A percentile compares a stretch with the other conserved stretches of the same genome.
Conservation (phyloP, 2,797 vertebrate species). For the Sebastes steindachneri region DNA sequence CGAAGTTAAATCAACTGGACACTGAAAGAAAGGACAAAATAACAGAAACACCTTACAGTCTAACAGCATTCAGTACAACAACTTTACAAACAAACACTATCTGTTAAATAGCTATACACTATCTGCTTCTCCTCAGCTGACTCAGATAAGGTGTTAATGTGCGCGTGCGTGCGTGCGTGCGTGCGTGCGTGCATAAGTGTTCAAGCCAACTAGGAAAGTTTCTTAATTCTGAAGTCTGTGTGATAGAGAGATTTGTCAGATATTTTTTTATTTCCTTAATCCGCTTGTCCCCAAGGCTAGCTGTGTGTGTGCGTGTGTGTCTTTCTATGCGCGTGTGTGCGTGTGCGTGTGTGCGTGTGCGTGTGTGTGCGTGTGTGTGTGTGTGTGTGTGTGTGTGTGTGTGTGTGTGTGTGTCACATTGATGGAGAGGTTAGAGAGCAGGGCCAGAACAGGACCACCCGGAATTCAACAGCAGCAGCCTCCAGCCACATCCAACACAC, state of each 20-base stretch:
- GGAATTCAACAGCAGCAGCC: too few relatives aligned
- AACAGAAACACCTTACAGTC: background rate
- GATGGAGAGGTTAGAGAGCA: too few relatives aligned
- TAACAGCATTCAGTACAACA: background rate
- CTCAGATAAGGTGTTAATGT: conserved; percentile 39
- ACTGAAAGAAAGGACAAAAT: background rate
- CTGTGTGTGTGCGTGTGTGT: conserved; percentile 38
- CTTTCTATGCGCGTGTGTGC: background rate
- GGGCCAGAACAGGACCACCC: too few relatives aligned
- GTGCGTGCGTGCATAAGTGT: conserved; percentile 40
- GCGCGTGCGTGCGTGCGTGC: background rate
- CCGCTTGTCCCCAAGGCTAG: conserved; percentile 68
- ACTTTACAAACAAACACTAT: background rate
- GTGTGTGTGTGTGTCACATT: too few relatives aligned
- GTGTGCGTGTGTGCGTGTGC: conserved; percentile 1
- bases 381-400: too few relatives aligned
- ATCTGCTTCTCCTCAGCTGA: background rate
- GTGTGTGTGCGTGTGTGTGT: conserved; percentile 39
- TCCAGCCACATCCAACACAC: too few relatives aligned
- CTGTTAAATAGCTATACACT: too few relatives aligned
- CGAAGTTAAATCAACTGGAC: background rate
- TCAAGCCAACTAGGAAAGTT: conserved; percentile 48
- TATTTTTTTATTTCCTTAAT: conserved; percentile 63
- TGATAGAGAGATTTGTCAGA: conserved; percentile 69
- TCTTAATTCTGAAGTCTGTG: conserved; percentile 61